Base-by-base conservation (phyloP, 64 coral and sea anemone genomes). In the Orbicella faveolata region DNA sequence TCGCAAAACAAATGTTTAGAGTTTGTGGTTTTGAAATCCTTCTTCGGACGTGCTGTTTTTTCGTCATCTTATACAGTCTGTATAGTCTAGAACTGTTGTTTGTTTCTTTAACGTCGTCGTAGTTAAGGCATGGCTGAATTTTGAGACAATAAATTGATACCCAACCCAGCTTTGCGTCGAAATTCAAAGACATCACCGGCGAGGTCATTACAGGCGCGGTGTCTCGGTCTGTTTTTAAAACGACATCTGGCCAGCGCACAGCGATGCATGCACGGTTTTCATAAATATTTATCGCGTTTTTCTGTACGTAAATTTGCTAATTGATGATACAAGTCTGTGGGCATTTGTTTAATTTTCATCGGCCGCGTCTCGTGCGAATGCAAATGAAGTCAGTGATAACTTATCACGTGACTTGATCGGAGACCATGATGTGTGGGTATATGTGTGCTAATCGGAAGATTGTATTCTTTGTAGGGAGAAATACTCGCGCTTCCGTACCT, bases 401-500 rank as follows among this genome's bases (percentile, higher is more conserved):
- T 69, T n/a, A 44, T 85, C 82, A 85, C 82, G 82, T 85, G 82
- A 72, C 61, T 54, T 23, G 9, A 26, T 85, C 19, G 23, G 48
- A 67, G 61, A 67, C 35, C 12, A 17, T 52, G 37, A 52, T 34
- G 4, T 26, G 30, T 30, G 30, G 30, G 30, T 30, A 30, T 30
- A 30, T 26, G 82, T 48, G 67, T 70, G 73, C 63, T 85, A 73
- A 72, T 85, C 61, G 63, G 9, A 6, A 41, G 36, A 20, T 59
- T 39, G 44, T 68, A 10, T 85, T 72, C 82, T 85, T 85, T 85
- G 82, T 73, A 85, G 82, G 39, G 6, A 66, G 39, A 39, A 85
- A 85, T 85, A 85, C 7, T 73, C 72, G 36, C 26, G 82, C 82
- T 68, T 85, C 82, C 82, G 82, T 85, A 70, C 67, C 7, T 52